Conservation (phyloP, 2,797 vertebrate genomes). For the Phrynocephalus forsythii region DNA sequence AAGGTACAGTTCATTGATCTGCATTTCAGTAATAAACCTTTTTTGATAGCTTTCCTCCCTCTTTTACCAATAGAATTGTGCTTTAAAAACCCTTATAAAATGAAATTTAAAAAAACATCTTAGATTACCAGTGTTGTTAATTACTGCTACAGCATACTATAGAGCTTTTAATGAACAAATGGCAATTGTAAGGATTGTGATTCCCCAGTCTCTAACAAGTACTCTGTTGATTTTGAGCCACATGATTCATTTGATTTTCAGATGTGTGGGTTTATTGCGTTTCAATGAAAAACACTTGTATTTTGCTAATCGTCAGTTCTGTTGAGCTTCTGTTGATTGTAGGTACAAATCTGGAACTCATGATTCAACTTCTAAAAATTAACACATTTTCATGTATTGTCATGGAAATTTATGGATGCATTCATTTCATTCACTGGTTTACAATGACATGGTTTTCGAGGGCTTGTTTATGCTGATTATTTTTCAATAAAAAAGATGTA, state of each 20-base stretch:
- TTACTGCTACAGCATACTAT: constrained; percentile 27
- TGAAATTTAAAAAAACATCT: constrained; percentile 51
- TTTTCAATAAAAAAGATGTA: neutral
- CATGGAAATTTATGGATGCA: constrained; percentile 20
- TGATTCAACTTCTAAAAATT: constrained; percentile 26
- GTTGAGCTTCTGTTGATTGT: neutral
- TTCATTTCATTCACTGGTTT: constrained; percentile 11
- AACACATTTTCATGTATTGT: neutral
- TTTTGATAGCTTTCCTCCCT: constrained; percentile 31
- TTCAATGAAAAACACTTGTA: neutral
- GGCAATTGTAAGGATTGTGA: constrained; percentile 49
- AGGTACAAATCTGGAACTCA: constrained; percentile 29
- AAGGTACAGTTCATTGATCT: constrained; percentile 69
- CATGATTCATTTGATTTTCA: constrained; percentile 23
- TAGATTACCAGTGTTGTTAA: constrained; percentile 61
- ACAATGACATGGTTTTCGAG: neutral
- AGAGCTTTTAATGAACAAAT: constrained; percentile 42
- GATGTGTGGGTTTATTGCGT: neutral
- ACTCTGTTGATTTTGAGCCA: constrained; percentile 27
- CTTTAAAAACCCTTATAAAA: constrained; percentile 51
- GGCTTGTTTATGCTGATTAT: neutral
- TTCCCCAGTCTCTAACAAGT: constrained; percentile 28
- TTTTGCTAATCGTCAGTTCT: neutral
- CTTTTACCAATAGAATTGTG: constrained; percentile 45
- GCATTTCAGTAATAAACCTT: constrained; percentile 53